Percentiles rank a stretch among this genome's conserved stretches.
Evolutionary conservation across 2,113 vertebrate species (phyloP).

Genomic region (Pleuronectes platessa): DNA sequence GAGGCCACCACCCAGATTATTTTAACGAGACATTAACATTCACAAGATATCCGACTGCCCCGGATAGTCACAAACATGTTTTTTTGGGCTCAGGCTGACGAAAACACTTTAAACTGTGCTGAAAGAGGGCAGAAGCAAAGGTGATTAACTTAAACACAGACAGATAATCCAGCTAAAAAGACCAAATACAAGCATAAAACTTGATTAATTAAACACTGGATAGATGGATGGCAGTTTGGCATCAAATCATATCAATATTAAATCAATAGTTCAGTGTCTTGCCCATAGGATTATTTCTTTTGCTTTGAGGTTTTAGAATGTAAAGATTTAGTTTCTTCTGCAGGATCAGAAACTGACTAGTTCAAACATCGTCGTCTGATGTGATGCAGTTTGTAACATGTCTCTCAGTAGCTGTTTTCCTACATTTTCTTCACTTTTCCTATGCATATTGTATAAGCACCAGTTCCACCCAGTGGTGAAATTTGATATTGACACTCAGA

Average conservation of each 20-base stretch:
- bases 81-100: neutral
- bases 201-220: neutral
- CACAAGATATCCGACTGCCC: neutral
- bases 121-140: neutral
- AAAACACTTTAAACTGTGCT: neutral
- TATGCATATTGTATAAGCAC: slow-evolving; percentile 1
- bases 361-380: neutral
- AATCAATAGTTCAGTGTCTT: neutral
- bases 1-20: neutral
- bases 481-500: neutral
- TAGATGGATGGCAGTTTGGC: neutral
- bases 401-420: neutral
- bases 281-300: neutral
- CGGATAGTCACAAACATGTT: neutral
- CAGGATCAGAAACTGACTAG: neutral
- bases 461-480: slow-evolving; percentile 62
- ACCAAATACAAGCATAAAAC: neutral
- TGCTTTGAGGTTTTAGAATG: neutral
- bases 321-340: neutral
- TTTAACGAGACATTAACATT: neutral
- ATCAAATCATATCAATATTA: too few species aligned
- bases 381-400: slow-evolving; percentile 4
- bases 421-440: neutral
- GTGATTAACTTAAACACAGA: neutral
- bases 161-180: neutral